phyloP scores from a whole-genome alignment of 2,113 vertebrate species.

The Ameiurus melas region DNA sequence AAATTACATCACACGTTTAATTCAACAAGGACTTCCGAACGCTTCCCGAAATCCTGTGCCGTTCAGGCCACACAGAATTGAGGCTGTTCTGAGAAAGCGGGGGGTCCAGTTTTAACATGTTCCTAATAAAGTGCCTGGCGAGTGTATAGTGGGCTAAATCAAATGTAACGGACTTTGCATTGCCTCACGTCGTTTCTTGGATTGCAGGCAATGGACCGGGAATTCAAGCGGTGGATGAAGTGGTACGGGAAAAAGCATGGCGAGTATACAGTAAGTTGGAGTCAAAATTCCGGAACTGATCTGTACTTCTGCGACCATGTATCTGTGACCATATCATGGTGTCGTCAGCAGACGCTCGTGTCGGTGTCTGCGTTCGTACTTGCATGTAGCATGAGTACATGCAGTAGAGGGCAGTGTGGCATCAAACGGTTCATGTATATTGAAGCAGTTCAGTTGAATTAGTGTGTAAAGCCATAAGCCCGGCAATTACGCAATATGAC shows the following conservation, averaged over 20 bases:
- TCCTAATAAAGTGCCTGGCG: not conserved
- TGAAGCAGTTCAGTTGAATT: not conserved
- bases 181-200: not conserved
- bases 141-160: not conserved
- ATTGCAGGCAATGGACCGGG: slow-evolving; percentile 92
- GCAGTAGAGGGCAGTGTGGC: not conserved
- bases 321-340: not conserved
- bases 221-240: slow-evolving; percentile 99
- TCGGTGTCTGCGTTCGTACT: not conserved
- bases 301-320: not conserved
- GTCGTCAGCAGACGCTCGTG: not conserved
- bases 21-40: not conserved
- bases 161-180: not conserved
- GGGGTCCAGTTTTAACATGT: not conserved
- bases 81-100: too few species aligned
- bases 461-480: not conserved
- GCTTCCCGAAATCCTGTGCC: not conserved
- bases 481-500: not conserved
- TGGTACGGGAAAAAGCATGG: slow-evolving; percentile 99
- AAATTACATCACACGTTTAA: not conserved
- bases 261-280: slow-evolving; percentile 94
- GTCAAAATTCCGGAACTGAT: not conserved
- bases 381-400: not conserved
- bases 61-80: not conserved
- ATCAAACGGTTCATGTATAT: not conserved